Conservation (phyloP, 2,113 vertebrate species). For the Nanorana parkeri region DNA sequence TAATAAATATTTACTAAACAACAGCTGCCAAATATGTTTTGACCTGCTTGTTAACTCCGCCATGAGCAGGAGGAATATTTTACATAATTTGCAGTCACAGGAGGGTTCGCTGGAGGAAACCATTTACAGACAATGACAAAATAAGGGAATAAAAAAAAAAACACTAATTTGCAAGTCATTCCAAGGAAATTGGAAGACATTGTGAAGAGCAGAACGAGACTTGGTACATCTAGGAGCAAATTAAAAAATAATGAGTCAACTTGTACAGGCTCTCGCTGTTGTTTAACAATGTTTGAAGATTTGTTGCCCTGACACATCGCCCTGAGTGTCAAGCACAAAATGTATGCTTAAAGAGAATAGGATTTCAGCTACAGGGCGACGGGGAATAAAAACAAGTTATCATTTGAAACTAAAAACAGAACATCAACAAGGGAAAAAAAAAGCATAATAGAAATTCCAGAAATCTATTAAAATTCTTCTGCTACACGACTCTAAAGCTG, state of each 20-base stretch:
- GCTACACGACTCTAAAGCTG: no score
- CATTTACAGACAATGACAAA: background rate
- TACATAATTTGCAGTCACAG: slow-evolving; percentile 30
- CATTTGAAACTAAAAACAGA: background rate
- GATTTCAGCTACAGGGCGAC: background rate
- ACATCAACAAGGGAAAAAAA: background rate
- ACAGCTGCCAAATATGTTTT: slow-evolving; percentile 1
- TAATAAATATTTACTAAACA: slow-evolving; percentile 39
- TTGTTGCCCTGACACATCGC: slow-evolving; percentile 17
- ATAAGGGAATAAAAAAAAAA: background rate
- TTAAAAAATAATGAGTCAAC: slow-evolving; percentile 34
- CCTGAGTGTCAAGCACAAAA: background rate
- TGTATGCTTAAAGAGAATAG: background rate
- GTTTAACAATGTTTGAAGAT: slow-evolving; percentile 24
- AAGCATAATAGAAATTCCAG: background rate
- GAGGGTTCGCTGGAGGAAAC: slow-evolving; percentile 26
- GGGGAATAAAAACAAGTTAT: slow-evolving; percentile 19
- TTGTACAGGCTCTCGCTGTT: background rate
- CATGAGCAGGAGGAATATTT: slow-evolving; percentile 17
- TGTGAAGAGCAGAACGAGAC: background rate
- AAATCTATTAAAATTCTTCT: background rate
- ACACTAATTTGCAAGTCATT: slow-evolving; percentile 24
- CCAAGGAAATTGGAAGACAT: slow-evolving; percentile 28
- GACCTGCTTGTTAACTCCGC: slow-evolving; percentile 32
- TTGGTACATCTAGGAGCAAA: slow-evolving; percentile 35